Evolutionary conservation across 2,797 vertebrate species (phyloP).

Genomic region (Alectoris magna): DNA sequence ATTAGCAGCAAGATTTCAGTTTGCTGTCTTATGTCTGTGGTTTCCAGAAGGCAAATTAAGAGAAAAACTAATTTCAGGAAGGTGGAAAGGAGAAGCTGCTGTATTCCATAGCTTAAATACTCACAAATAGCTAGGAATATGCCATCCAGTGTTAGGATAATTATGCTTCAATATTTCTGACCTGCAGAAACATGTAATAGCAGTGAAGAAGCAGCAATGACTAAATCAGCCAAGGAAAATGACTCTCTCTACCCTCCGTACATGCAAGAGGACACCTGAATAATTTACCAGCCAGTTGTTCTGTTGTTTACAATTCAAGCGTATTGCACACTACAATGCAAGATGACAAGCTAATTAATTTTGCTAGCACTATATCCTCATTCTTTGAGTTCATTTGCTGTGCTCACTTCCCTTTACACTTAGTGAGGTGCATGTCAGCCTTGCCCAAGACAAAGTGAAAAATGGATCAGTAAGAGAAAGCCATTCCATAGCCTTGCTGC

Average conservation of each 20-base stretch:
- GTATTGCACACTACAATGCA: background rate
- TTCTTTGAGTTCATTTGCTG: background rate
- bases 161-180: background rate
- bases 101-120: background rate
- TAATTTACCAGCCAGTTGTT: background rate
- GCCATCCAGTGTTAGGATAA: background rate
- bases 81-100: background rate
- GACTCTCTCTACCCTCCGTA: background rate
- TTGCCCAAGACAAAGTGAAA: background rate
- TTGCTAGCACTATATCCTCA: background rate
- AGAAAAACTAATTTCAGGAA: background rate
- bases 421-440: background rate
- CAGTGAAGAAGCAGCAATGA: background rate
- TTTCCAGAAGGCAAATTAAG: background rate
- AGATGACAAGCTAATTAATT: constrained; percentile 30
- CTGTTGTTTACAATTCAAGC: constrained; percentile 6
- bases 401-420: background rate
- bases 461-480: background rate
- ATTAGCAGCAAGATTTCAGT: background rate
- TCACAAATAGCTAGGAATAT: background rate
- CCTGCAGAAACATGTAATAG: background rate
- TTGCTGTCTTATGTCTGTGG: background rate
- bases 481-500: background rate
- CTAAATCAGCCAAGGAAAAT: background rate
- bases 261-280: background rate